A percentile compares a stretch with the other conserved stretches of the same genome.
Evolutionary conservation across 2,797 vertebrate genomes (phyloP).

Genomic region (Momotus momota): DNA sequence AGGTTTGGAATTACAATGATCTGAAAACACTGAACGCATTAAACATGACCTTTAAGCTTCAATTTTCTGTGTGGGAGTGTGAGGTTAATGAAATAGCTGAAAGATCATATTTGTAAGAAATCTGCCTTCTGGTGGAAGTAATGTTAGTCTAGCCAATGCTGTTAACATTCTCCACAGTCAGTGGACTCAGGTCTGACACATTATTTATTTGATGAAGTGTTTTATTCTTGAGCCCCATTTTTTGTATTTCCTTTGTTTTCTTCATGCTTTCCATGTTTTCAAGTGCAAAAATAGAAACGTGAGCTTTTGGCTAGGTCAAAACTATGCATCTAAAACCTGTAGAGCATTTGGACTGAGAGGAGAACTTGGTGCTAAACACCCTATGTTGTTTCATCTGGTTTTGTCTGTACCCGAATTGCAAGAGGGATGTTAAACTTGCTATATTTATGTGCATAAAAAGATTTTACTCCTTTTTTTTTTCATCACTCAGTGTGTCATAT

Average conservation of each 20-base stretch:
- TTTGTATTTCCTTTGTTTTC: slow-evolving; percentile 41
- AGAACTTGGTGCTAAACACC: neutral
- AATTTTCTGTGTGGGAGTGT: neutral
- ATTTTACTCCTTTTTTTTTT: neutral
- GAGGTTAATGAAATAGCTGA: slow-evolving; percentile 69
- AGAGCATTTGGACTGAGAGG: neutral
- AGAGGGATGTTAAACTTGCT: neutral
- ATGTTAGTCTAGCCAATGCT: slow-evolving; percentile 10
- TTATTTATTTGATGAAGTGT: slow-evolving; percentile 75
- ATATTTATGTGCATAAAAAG: neutral
- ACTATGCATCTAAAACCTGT: neutral
- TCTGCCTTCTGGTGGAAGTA: slow-evolving; percentile 40
- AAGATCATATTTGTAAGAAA: slow-evolving; percentile 69
- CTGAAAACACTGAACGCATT: slow-evolving; percentile 60
- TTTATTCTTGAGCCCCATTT: slow-evolving; percentile 54
- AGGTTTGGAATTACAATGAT: slow-evolving; percentile 27
- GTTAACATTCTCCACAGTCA: slow-evolving; percentile 57
- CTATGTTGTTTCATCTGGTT: neutral
- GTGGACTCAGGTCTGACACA: slow-evolving; percentile 44
- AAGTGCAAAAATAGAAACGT: slow-evolving; percentile 20
- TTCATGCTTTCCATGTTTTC: neutral
- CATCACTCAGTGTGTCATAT: neutral
- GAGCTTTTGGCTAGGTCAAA: neutral
- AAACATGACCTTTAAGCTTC: slow-evolving; percentile 69
- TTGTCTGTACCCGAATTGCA: neutral